Base-by-base conservation (phyloP, 2,888 invertebrate genomes). In the Acanthacorydalis orientalis region DNA sequence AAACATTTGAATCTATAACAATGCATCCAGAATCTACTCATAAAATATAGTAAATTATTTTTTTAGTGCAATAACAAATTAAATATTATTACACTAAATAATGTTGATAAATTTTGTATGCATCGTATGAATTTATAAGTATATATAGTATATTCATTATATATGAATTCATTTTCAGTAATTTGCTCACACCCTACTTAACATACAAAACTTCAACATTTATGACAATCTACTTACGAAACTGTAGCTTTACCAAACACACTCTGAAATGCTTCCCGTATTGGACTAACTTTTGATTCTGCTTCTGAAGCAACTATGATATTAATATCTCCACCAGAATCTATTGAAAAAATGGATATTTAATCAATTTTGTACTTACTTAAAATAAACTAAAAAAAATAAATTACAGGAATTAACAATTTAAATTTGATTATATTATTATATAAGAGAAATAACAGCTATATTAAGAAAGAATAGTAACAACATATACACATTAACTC, bases 221-320 rank as follows among this genome's bases (percentile, higher is more conserved):
- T 23, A 6, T 32, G 16, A 12, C 46, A 42, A 34, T 39, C 37
- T 39, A 60, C 75, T 74, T 68, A 82, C 83, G 74, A 70, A 23
- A 88, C 80, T 52, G 82, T 83, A 1, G 84, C 86, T 64, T 80
- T 80, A 4, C 86, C 86, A 66, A 89, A 87, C 1, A 83, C 75
- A 35, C 70, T 65, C 60, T 86, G 85, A 58, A 88, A 86, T 39
- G 85, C 87, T 62, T 88, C 85, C 58, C 86, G 70, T 11, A 88
- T 65, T 2, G 86, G 77, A 54, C 77, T 76, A 32, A 88, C 70
- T 68, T 86, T 84, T 3, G 75, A 73, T 57, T 85, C 85, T 60
- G 84, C 81, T 50, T 80, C 78, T 1, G 85, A 84, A 4, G 85
- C 80, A 2, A 88, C 83, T 16, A 84, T 68, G 8, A 88, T 63